Base-by-base conservation (phyloP, 2,113 vertebrate genomes). In the Bungarus multicinctus region DNA sequence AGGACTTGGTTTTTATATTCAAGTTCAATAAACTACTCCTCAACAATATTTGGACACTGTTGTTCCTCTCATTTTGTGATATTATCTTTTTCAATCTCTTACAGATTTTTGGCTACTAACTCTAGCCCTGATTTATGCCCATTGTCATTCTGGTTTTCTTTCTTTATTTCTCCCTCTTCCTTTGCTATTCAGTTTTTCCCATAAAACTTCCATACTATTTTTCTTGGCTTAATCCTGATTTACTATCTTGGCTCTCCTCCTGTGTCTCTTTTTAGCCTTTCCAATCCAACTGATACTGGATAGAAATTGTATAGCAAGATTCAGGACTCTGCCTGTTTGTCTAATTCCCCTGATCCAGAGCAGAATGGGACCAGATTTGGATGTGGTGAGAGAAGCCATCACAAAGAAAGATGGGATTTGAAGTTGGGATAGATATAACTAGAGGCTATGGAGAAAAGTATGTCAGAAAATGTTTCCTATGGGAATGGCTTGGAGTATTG, bases 131-230 rank as follows among this genome's bases (percentile, higher is more conserved):
- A 39, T 54, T 53, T 27, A 10, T 69, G 30, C 74, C 85, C 45
- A 20, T 81, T 52, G 57, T 3, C 27, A 93, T 87, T 89, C 54
- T 45, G 0, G 0, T 91, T 91, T 18, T 0, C 8, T 4, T 27
- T 85, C 89, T 90, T 20, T 22, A 52, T 94, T 95, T 86, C 60
- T 74, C 7, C 12, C 92, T 93, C 91, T 89, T 57, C 89, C 34
- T 27, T 30, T 81, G 3, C 5, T 60, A 85, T 69, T 85, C 86
- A 43, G 81, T 91, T 50, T 23, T 47, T 86, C 12, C 52, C 34
- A 14, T 89, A 90, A 88, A 87, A n/a, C 1, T 89, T 43, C 64
- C 58, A 4, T 18, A 16, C n/a, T 91, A 27, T 85, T 81, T 20
- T 74, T 47, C 25, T 18, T 58, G 52, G 47, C 27, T 87, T 87